These are phyloP conservation scores for Keiferia lycopersicella DNA, from an alignment of 2,888 invertebrate genomes.

Conservation along the genomic window DNA sequence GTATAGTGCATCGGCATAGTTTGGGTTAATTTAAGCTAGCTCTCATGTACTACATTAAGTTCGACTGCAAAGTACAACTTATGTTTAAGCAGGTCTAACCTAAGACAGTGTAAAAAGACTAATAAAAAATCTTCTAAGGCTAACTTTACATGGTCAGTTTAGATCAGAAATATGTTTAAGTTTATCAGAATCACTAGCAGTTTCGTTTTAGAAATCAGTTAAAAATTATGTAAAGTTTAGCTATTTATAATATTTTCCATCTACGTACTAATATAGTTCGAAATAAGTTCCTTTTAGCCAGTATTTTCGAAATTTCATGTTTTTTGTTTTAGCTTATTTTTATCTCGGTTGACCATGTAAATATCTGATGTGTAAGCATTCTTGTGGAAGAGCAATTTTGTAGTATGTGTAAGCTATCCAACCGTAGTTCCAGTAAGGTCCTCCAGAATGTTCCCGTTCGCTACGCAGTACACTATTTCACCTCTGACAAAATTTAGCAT, in stretches of 20 bases:
- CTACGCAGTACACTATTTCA: constrained; percentile 53
- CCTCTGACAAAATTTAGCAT: constrained; percentile 39
- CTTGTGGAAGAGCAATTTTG: constrained; percentile 27
- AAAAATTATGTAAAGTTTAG: constrained; percentile 2
- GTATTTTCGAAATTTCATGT: neutral
- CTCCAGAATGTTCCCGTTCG: constrained; percentile 53
- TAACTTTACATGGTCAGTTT: constrained; percentile 14
- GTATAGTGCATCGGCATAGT: constrained; percentile 66
- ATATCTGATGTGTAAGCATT: neutral
- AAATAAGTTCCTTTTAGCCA: constrained; percentile 9
- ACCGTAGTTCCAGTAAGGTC: constrained; percentile 50
- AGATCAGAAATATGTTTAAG: constrained; percentile 12
- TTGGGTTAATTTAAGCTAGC: constrained; percentile 58
- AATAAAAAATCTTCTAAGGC: constrained; percentile 4
- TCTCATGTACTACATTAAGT: constrained; percentile 40
- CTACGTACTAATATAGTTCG: constrained; percentile 3
- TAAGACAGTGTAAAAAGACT: constrained; percentile 15
- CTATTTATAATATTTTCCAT: neutral
- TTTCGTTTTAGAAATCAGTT: constrained; percentile 18
- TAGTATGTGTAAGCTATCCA: constrained; percentile 39
- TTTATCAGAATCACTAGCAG: constrained; percentile 4
- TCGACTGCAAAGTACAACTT: constrained; percentile 22
- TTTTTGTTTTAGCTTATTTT: constrained; percentile 9
- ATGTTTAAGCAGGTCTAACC: constrained; percentile 14
- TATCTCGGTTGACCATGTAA: constrained; percentile 11